Percentiles rank a stretch among this genome's conserved stretches.
Conservation (phyloP, 2,888 invertebrate species). For the Meteorus cinctellus region DNA sequence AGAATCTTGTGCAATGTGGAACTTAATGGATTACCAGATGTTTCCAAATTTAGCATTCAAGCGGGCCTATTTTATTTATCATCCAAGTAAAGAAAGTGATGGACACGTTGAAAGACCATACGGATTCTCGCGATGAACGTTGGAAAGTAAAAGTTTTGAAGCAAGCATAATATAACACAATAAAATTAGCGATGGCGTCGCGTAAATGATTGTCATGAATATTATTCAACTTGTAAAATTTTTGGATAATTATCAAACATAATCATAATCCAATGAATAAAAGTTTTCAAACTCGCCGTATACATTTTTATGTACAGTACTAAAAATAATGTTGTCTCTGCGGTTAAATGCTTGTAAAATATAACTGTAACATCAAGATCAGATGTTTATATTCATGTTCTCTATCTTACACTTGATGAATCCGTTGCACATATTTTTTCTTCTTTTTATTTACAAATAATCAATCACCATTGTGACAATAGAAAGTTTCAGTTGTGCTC, state of each 20-base stretch:
- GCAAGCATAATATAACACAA: background rate
- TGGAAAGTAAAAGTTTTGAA: background rate
- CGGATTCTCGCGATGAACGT: conserved; percentile 22
- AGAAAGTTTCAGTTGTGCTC: conserved; percentile 67
- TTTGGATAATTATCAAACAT: background rate
- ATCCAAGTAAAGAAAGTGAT: conserved; percentile 62
- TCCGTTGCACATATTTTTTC: conserved; percentile 24
- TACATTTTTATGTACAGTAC: background rate
- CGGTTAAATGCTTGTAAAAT: background rate
- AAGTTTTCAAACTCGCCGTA: background rate
- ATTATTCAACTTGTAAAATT: background rate
- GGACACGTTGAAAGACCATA: conserved; percentile 61
- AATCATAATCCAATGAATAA: background rate
- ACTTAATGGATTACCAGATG: conserved; percentile 63
- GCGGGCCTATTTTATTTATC: conserved; percentile 65
- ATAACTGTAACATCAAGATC: background rate
- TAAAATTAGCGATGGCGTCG: background rate
- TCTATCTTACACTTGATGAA: background rate
- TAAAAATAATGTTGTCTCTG: background rate
- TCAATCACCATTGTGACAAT: conserved; percentile 71
- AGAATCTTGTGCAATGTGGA: conserved; percentile 60
- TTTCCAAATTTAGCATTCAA: conserved; percentile 64
- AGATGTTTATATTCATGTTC: background rate
- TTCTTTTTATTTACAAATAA: conserved; percentile 60
- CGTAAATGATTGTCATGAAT: background rate